Conservation (phyloP, 2,888 invertebrate genomes). For the Tholera decimalis region DNA sequence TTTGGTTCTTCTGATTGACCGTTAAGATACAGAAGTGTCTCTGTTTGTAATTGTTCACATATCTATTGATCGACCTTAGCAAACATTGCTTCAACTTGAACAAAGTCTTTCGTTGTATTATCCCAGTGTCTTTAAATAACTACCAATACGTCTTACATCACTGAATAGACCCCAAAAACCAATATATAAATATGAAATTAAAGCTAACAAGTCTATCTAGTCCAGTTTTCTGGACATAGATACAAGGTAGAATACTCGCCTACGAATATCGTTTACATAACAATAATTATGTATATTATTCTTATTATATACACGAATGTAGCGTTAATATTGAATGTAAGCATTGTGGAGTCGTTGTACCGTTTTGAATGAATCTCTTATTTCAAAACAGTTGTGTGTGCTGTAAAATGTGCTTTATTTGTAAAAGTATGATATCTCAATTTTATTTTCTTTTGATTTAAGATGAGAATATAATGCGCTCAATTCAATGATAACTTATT, state of each 20-base stretch:
- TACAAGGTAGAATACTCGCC: background rate
- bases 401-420: constrained; percentile 23
- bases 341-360: constrained; percentile 22
- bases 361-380: constrained; percentile 11
- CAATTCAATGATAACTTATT: background rate
- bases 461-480: background rate
- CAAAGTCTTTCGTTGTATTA: too few relatives aligned
- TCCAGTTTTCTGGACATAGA: constrained; percentile 9
- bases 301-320: constrained; percentile 26
- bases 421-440: constrained; percentile 9
- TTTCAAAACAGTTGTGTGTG: constrained; percentile 54
- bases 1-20: background rate
- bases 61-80: too few relatives aligned
- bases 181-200: too few relatives aligned
- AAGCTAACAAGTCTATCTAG: too few relatives aligned
- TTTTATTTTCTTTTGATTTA: constrained; percentile 1
- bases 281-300: constrained; percentile 37
- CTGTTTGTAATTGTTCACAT: too few relatives aligned
- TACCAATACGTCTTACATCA: too few relatives aligned
- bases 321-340: constrained; percentile 3
- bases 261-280: constrained; percentile 38
- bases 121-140: too few relatives aligned
- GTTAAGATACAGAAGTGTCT: too few relatives aligned
- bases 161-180: too few relatives aligned
- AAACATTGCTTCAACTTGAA: too few relatives aligned